Evolutionary conservation across 2,888 invertebrate species (phyloP).

Genomic region (Dexiosoma caninum): DNA sequence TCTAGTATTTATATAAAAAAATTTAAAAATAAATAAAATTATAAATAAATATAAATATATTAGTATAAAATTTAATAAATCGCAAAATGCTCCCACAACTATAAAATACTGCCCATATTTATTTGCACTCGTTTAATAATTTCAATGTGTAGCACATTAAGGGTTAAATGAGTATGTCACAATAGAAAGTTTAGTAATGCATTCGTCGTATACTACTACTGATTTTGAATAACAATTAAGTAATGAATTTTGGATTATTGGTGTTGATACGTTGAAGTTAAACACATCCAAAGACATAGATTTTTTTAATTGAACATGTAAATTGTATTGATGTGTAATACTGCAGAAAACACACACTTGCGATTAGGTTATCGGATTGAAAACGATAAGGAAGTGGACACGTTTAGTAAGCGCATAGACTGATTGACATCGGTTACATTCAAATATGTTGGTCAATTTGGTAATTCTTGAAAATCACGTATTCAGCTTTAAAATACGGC

Average conservation of each 20-base stretch:
- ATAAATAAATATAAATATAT: no score
- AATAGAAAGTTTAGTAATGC: conserved; percentile 45
- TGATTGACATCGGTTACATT: conserved; percentile 21
- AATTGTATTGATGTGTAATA: not conserved
- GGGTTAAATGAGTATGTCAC: not conserved
- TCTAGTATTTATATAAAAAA: no score
- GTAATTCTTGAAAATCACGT: conserved; percentile 51
- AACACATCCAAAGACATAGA: no score
- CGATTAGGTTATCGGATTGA: conserved; percentile 18
- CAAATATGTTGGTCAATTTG: conserved; percentile 21
- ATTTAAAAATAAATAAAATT: no score
- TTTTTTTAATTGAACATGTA: conserved; percentile 19
- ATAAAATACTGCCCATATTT: no score
- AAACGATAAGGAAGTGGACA: conserved; percentile 36
- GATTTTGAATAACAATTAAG: conserved; percentile 57
- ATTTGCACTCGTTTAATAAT: conserved; percentile 10
- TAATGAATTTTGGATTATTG: conserved; percentile 31
- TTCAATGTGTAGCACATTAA: not conserved
- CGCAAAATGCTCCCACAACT: no score
- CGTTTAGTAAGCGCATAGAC: not conserved
- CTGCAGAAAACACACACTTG: not conserved
- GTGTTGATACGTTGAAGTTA: conserved; percentile 1
- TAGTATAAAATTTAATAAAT: no score
- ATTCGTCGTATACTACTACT: conserved; percentile 10
- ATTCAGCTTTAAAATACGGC: not conserved